A percentile compares a stretch with the other conserved stretches of the same genome.
Evolutionary conservation across 2,888 invertebrate genomes (phyloP).

Genomic region (Gastrophysa polygoni): DNA sequence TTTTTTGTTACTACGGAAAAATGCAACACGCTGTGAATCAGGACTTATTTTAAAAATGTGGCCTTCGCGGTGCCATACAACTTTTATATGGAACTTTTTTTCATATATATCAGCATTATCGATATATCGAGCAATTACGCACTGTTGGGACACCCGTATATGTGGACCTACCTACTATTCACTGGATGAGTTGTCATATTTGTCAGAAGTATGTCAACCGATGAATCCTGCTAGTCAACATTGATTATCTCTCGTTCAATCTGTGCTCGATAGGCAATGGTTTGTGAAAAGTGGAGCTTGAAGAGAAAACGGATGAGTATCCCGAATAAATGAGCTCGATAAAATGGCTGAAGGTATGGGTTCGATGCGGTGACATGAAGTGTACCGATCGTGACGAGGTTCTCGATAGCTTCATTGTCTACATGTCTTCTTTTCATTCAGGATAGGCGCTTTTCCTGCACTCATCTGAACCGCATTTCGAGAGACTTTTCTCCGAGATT

Average conservation of each 20-base stretch:
- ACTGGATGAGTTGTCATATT: no score
- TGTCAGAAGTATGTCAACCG: no score
- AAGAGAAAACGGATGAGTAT: constrained; percentile 46
- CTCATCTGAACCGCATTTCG: not conserved
- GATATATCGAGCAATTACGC: no score
- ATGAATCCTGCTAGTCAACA: no score
- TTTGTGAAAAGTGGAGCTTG: constrained; percentile 37
- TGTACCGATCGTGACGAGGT: constrained; percentile 47
- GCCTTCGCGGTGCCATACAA: no score
- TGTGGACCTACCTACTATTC: no score
- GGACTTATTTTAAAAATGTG: no score
- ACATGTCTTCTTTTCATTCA: constrained; percentile 30
- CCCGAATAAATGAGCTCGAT: constrained; percentile 50
- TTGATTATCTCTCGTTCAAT: constrained; percentile 27
- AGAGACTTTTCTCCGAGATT: not conserved
- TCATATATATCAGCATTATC: no score
- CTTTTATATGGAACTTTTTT: no score
- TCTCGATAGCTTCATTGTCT: constrained; percentile 46
- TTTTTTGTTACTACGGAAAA: no score
- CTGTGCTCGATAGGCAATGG: constrained; percentile 39
- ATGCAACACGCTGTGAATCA: no score
- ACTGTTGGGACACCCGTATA: no score
- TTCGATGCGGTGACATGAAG: constrained; percentile 48
- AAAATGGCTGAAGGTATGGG: constrained; percentile 49
- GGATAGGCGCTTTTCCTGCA: not conserved